Evolutionary conservation across 2,888 invertebrate species (phyloP).

Genomic region (Rapana venosa): DNA sequence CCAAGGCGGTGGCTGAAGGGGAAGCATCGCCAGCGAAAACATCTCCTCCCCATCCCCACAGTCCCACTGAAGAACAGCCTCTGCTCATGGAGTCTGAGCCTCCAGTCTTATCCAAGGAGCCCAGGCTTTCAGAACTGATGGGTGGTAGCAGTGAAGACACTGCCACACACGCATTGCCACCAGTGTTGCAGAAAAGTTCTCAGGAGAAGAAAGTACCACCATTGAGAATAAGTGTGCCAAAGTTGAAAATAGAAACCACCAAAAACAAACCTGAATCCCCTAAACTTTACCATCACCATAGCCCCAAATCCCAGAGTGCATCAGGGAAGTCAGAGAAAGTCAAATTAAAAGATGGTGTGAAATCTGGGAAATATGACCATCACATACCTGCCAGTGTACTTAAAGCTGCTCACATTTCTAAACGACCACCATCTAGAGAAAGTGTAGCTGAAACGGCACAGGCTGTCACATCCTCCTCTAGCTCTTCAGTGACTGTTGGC

Average conservation of each 20-base stretch:
- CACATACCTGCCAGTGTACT: not conserved
- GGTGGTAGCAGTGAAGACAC: not conserved
- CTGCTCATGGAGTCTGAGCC: not conserved
- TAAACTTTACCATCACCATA: slow-evolving; percentile 14
- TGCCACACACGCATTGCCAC: not conserved
- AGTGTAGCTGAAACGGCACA: not conserved
- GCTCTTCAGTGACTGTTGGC: not conserved
- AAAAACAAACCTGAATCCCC: not conserved
- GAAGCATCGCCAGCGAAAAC: slow-evolving; percentile 29
- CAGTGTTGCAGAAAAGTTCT: not conserved
- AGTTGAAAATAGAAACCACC: not conserved
- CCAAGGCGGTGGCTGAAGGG: not conserved
- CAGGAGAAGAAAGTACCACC: slow-evolving; percentile 37
- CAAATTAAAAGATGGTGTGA: slow-evolving; percentile 16
- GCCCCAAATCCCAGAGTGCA: not conserved
- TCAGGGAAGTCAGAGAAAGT: not conserved
- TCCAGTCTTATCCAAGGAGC: not conserved
- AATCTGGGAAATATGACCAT: not conserved
- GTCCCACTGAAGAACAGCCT: not conserved
- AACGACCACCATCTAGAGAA: slow-evolving; percentile 14
- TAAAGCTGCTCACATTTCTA: not conserved
- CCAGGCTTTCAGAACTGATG: not conserved
- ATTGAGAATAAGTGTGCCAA: slow-evolving; percentile 17
- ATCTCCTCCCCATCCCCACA: not conserved
- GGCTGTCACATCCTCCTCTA: not conserved